Evolutionary conservation across 2,113 vertebrate species (phyloP).

Genomic region (Aleadryas rufinucha): DNA sequence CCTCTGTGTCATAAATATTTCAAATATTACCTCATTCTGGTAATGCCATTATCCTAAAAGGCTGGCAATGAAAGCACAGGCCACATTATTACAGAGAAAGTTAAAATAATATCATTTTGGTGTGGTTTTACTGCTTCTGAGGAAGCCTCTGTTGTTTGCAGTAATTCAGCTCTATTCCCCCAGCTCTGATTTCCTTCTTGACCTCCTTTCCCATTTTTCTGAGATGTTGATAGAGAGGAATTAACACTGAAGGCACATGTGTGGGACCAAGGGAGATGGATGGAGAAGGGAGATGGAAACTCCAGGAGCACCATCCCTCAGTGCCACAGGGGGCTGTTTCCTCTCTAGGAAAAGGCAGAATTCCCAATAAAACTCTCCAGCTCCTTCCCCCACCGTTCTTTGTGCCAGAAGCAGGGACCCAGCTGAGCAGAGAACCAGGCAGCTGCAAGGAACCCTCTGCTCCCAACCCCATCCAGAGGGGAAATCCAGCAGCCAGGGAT

Average conservation of each 20-base stretch:
- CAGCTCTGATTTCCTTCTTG: neutral
- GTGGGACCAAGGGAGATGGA: neutral
- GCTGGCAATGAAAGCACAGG: neutral
- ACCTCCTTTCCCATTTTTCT: neutral
- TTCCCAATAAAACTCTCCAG: neutral
- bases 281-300: neutral
- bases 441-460: no score
- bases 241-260: neutral
- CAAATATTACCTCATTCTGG: neutral
- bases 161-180: neutral
- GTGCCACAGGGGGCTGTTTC: accelerated
- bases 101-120: neutral
- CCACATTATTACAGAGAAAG: neutral
- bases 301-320: neutral
- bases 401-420: neutral
- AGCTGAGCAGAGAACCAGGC: no score
- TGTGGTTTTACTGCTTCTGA: neutral
- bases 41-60: neutral
- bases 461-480: no score
- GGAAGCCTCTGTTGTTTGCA: neutral
- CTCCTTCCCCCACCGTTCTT: no score
- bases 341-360: neutral
- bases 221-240: neutral
- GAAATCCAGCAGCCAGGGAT: no score
- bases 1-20: neutral